Percentiles rank a stretch among this genome's conserved stretches.
phyloP scores from a whole-genome alignment of 2,888 invertebrate species.

The Xanthia icteritia region DNA sequence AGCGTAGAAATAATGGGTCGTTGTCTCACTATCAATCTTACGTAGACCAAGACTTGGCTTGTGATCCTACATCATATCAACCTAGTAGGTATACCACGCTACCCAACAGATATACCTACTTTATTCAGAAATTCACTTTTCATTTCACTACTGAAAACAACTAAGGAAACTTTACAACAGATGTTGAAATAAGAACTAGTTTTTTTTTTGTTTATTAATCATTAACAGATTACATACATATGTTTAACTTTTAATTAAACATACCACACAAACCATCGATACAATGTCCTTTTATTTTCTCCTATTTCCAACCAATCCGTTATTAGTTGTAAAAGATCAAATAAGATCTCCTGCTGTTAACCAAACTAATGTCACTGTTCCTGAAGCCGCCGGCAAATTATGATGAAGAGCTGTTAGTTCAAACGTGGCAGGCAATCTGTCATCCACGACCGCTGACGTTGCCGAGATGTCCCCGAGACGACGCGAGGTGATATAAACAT shows the following conservation, averaged over 20 bases:
- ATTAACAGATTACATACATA: no score
- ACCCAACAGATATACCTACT: no score
- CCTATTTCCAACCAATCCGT: background rate
- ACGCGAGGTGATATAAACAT: constrained; percentile 37
- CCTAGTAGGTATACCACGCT: no score
- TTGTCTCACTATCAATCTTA: background rate
- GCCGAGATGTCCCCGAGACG: constrained; percentile 41
- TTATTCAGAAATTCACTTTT: no score
- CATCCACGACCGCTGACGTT: constrained; percentile 27
- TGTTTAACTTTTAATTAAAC: no score
- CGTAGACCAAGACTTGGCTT: background rate
- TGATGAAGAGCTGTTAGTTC: constrained; percentile 48
- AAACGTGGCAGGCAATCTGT: constrained; percentile 48
- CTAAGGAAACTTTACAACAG: no score
- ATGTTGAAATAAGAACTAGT: no score
- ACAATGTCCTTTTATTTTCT: background rate
- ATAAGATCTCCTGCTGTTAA: constrained; percentile 11
- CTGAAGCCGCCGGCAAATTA: constrained; percentile 56
- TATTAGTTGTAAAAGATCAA: constrained; percentile 22
- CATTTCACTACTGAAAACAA: no score
- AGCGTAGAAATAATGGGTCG: background rate
- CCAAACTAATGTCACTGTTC: constrained; percentile 37
- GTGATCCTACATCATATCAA: background rate
- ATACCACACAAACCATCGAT: no score
- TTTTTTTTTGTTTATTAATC: no score